A percentile compares a stretch with the other conserved stretches of the same genome.
These are phyloP conservation scores for Rhizomys pruinosus DNA, from an alignment of 2,113 vertebrate genomes.

Conservation along the genomic window DNA sequence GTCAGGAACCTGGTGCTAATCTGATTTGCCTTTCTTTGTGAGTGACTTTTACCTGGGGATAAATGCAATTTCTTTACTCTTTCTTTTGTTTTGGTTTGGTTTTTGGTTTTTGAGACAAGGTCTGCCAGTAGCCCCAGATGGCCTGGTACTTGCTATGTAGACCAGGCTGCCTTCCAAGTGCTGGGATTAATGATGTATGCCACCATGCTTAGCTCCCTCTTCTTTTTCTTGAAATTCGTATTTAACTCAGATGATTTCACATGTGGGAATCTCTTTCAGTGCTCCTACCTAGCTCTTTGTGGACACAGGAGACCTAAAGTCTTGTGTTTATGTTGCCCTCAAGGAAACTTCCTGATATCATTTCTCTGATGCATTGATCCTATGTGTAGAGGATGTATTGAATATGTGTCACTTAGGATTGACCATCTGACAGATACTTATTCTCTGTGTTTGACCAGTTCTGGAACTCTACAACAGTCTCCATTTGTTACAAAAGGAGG, in stretches of 20 bases:
- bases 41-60: background rate
- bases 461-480: too few species aligned
- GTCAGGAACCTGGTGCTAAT: background rate
- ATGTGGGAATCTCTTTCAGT: background rate
- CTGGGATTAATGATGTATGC: too few species aligned
- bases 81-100: too few species aligned
- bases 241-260: background rate
- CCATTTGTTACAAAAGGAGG: too few species aligned
- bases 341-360: constrained; percentile 4
- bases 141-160: too few species aligned
- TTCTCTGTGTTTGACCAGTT: too few species aligned
- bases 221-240: constrained; percentile 3
- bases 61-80: background rate
- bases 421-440: too few species aligned
- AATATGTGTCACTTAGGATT: too few species aligned
- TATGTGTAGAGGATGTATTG: too few species aligned
- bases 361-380: background rate
- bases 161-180: too few species aligned
- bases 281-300: background rate
- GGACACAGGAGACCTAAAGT: background rate
- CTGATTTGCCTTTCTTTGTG: constrained; percentile 15
- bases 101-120: too few species aligned
- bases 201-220: background rate
- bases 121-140: too few species aligned
- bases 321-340: background rate